Evolutionary conservation across 2,797 vertebrate genomes (phyloP), one percentile per base, ranked within the genome.

Genomic region (Odontamblyopus lacepedii): DNA sequence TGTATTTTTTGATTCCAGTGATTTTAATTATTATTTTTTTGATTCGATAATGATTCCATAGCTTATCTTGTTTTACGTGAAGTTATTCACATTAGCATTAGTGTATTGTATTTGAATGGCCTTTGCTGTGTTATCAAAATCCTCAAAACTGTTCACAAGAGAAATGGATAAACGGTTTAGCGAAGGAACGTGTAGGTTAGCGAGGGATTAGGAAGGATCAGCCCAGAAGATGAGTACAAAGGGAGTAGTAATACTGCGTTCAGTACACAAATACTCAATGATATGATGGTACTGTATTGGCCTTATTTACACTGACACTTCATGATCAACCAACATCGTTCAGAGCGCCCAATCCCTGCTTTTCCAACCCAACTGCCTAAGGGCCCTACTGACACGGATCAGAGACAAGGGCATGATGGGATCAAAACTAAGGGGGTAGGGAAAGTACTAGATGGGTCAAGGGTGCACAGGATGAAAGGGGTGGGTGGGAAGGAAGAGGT

Each of bases 371-470:
- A 38, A 81, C 79, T 53, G 82, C 85, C 83, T 29, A 44, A 1
- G 84, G 87, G 76, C 77, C 62, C 23, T 5, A 65, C 82, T 86
- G 81, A 83, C 78, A 82, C 35, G 71, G 79, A 84, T 88, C 72
- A 72, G 74, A 76, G 74, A 65, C 53, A 32, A 72, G 57, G 72
- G 63, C 57, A 50, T 72, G 77, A 75, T 78, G 81, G 67, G 81
- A 76, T 80, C 78, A 71, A 80, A 77, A 63, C 65, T 70, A 26
- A 55, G 67, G 62, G 62, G 35, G 48, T 23, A 51, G 71, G 70
- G 77, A 77, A 74, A 84, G 61, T 71, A 83, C 67, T 75, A 64
- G 69, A 62, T 72, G 78, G 81, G 71, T 74, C 70, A 79, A 70
- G 70, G 64, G 38, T 6, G 69, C 76, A 75, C 72, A 30, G 69